phyloP scores from a whole-genome alignment of 2,888 invertebrate genomes.

The Nomada lathburiana region DNA sequence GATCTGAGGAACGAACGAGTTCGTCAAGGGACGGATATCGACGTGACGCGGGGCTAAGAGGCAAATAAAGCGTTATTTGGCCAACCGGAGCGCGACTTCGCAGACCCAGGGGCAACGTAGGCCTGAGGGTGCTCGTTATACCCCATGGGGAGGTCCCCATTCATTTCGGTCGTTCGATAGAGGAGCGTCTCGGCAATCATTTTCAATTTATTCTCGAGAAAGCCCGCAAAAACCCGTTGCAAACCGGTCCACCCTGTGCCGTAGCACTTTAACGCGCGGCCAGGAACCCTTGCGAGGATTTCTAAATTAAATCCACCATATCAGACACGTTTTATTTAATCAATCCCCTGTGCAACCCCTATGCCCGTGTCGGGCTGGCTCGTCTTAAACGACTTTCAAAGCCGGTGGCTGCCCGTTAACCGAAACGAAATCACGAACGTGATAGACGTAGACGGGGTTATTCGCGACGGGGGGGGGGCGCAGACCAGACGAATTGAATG shows the following conservation, averaged over 20 bases:
- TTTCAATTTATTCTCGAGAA: slow-evolving; percentile 79
- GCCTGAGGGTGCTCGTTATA: slow-evolving; percentile 66
- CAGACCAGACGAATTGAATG: slow-evolving; percentile 61
- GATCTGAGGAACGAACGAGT: slow-evolving; percentile 1
- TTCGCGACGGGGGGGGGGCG: slow-evolving; percentile 60
- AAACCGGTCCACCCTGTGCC: slow-evolving; percentile 50
- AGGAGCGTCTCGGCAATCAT: slow-evolving; percentile 77
- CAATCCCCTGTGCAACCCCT: slow-evolving; percentile 65
- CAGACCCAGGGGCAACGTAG: slow-evolving; percentile 37
- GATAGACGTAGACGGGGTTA: slow-evolving; percentile 69
- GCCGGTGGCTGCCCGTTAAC: slow-evolving; percentile 73
- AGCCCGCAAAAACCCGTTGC: slow-evolving; percentile 69
- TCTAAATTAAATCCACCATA: slow-evolving; percentile 83
- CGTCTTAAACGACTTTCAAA: slow-evolving; percentile 78
- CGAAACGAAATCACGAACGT: slow-evolving; percentile 75
- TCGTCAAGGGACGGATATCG: background rate
- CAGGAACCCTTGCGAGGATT: slow-evolving; percentile 62
- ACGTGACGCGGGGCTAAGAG: slow-evolving; percentile 37
- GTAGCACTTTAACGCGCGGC: slow-evolving; percentile 32
- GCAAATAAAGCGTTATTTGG: slow-evolving; percentile 60
- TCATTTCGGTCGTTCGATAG: slow-evolving; percentile 71
- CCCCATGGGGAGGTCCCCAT: slow-evolving; percentile 61
- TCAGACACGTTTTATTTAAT: slow-evolving; percentile 84
- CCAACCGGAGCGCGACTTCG: slow-evolving; percentile 53
- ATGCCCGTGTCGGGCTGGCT: slow-evolving; percentile 52